Evolutionary conservation across 1,140 invertebrate genomes (phyloP), one percentile per base, ranked within the genome.

Genomic region (Ostrea denselamellosa): DNA sequence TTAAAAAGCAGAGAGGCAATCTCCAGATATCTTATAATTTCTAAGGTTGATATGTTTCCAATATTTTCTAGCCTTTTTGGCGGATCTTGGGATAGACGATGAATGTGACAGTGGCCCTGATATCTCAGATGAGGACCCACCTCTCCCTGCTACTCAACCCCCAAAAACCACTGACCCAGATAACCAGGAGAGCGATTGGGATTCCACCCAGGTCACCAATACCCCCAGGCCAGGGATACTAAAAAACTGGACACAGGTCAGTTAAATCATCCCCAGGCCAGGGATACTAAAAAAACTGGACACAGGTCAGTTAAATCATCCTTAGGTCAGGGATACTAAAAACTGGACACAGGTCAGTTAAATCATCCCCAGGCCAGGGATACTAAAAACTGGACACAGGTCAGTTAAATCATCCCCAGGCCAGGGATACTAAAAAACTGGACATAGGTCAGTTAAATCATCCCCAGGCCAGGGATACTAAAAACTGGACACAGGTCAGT

Each of bases 381-480:
- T n/a, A n/a, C n/a, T n/a, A n/a, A n/a, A n/a, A n/a, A n/a, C n/a
- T n/a, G n/a, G n/a, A n/a, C n/a, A n/a, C n/a, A n/a, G n/a, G n/a
- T n/a, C n/a, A n/a, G n/a, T n/a, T n/a, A n/a, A n/a, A n/a, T n/a
- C n/a, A n/a, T n/a, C 19, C 82, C 82, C 34, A 19, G 82, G 2
- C 82, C 82, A 10, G 82, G 82, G 44, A 83, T 83, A 83, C 82
- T 83, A 34, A 83, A 83, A 83, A 83, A 83, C 51, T 83, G 82
- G 82, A 53, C 51, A 53, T n/a, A 81, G 71, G 71, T 81, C 25
- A 81, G 25, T n/a, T n/a, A 34, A 9, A 25, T 81, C 17, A n/a
- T 5, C n/a, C 58, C 14, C 17, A 62, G 12, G 7, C 71, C 71
- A 10, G 71, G 71, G 25, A 81, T 81, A 81, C 71, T 81, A 81